Conservation (phyloP, 1,140 invertebrate genomes). For the Brachionus paranguensis region DNA sequence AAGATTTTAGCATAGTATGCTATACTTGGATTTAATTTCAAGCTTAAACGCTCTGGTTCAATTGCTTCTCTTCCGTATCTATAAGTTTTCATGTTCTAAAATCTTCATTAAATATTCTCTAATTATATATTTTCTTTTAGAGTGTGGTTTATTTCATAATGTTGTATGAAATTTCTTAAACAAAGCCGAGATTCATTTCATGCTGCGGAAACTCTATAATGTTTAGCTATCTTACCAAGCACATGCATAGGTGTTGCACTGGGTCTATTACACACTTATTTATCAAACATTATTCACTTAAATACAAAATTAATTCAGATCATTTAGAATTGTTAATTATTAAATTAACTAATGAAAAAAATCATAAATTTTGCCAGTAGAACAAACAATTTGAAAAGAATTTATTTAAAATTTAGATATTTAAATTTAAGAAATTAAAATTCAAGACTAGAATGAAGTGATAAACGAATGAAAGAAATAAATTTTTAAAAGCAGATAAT, state of each 20-base stretch:
- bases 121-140: neutral
- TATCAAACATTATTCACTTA: neutral
- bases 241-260: neutral
- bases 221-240: neutral
- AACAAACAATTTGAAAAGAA: neutral
- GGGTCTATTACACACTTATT: neutral
- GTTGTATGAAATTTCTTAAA: neutral
- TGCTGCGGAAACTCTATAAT: neutral
- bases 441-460: neutral
- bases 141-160: neutral
- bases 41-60: neutral
- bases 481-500: neutral
- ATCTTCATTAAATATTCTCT: neutral
- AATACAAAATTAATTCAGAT: neutral
- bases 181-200: neutral
- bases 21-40: neutral
- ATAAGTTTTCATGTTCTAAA: neutral
- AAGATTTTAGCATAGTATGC: neutral
- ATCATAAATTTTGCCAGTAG: neutral
- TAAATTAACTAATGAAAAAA: neutral
- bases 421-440: neutral
- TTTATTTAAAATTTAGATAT: neutral
- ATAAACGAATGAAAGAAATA: neutral
- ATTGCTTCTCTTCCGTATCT: neutral
- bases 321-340: neutral